phyloP scores from a whole-genome alignment of 2,113 vertebrate genomes.

The Paraplagusia blochii region DNA sequence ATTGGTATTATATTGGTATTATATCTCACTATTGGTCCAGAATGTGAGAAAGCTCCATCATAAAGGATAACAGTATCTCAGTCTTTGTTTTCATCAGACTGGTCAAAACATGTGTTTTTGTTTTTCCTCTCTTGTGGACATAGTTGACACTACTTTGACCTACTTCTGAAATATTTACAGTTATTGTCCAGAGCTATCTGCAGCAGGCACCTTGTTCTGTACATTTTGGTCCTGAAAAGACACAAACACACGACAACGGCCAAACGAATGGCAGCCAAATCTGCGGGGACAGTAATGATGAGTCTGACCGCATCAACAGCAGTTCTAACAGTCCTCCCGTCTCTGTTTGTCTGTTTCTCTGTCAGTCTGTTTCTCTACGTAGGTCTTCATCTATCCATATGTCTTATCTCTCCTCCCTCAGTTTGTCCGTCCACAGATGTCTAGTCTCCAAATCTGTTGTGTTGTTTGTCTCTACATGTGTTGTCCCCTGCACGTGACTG shows the following conservation, averaged over 20 bases:
- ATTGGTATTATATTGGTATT: too few species aligned
- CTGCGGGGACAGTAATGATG: conserved; percentile 48
- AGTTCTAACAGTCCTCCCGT: conserved; percentile 53
- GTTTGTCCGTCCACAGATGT: conserved; percentile 20
- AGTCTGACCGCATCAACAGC: conserved; percentile 62
- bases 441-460: conserved; percentile 40
- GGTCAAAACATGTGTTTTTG: conserved; percentile 10
- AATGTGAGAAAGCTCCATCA: too few species aligned
- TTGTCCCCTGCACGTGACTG: conserved; percentile 20
- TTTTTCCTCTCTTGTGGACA: conserved; percentile 46
- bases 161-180: conserved; percentile 59
- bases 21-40: too few species aligned
- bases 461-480: conserved; percentile 28
- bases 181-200: conserved; percentile 70
- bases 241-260: conserved; percentile 62
- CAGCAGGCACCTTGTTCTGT: conserved; percentile 57
- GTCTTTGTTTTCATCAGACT: conserved; percentile 1
- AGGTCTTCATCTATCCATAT: conserved; percentile 17
- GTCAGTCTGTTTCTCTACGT: conserved; percentile 4
- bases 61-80: not conserved
- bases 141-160: conserved; percentile 43
- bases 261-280: conserved; percentile 64
- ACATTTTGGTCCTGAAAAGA: conserved; percentile 41
- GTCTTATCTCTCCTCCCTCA: conserved; percentile 38
- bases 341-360: conserved; percentile 24